A percentile compares a stretch with the other conserved stretches of the same genome.
These are phyloP conservation scores for Euclidia mi DNA, from an alignment of 2,888 invertebrate species.

Conservation along the genomic window DNA sequence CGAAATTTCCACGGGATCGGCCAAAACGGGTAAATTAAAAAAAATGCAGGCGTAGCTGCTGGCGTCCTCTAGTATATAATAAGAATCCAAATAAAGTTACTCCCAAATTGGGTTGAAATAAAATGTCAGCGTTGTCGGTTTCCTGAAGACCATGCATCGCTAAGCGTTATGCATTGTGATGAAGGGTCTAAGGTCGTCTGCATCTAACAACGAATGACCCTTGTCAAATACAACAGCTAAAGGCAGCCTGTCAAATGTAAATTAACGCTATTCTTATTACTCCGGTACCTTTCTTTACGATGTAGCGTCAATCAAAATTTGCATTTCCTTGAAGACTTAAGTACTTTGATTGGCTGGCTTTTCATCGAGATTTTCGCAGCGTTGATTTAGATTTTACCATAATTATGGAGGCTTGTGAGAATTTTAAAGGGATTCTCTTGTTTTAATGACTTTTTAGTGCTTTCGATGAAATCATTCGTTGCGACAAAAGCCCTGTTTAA, in stretches of 20 bases:
- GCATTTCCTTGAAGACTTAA: slow-evolving; percentile 4
- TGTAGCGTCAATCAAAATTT: slow-evolving; percentile 12
- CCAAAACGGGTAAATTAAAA: too few species aligned
- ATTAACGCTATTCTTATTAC: slow-evolving; percentile 35
- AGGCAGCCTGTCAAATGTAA: slow-evolving; percentile 51
- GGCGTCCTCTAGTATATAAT: too few species aligned
- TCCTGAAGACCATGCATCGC: slow-evolving; percentile 21
- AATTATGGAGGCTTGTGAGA: too few species aligned
- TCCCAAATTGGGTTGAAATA: slow-evolving; percentile 6
- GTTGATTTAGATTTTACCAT: too few species aligned
- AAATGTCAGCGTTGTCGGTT: slow-evolving; percentile 17
- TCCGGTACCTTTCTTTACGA: slow-evolving; percentile 25
- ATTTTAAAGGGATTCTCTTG: too few species aligned
- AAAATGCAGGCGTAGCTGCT: too few species aligned
- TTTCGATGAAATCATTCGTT: too few species aligned
- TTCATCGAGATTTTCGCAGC: too few species aligned
- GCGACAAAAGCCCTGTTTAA: too few species aligned
- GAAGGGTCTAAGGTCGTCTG: slow-evolving; percentile 24
- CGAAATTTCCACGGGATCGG: too few species aligned
- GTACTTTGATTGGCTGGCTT: background rate
- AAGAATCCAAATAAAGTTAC: background rate
- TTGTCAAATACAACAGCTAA: slow-evolving; percentile 37
- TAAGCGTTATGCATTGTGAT: slow-evolving; percentile 41
- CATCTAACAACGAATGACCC: slow-evolving; percentile 38
- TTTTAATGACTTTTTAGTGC: too few species aligned